Base-by-base conservation (phyloP, 2,888 invertebrate species). In the Aphelenchoides bicaudatus region DNA sequence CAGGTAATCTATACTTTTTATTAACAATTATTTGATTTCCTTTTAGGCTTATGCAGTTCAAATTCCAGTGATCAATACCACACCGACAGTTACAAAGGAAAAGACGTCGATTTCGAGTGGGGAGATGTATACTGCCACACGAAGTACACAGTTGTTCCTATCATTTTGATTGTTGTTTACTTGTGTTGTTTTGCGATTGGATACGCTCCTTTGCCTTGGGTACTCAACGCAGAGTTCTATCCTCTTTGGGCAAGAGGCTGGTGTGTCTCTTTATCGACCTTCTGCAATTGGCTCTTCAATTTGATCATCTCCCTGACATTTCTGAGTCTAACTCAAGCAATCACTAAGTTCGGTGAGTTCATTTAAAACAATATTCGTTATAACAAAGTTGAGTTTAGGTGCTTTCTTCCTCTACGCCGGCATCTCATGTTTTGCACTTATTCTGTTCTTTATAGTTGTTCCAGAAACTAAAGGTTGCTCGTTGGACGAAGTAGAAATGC, bases 131-230 rank as follows among this genome's bases (percentile, higher is more conserved):
- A 71, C 53, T 74, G 74, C 71, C 80, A 49, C 63, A 74, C 38
- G 49, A 62, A 47, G 79, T 82, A 30, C 69, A 80, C 60, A 78
- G 80, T 71, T 69, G 73, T 70, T 28, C 74, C 74, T 0, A 74
- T 74, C 52, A 63, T 74, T 31, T 62, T 74, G 39, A 74, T 74
- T 71, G 70, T 74, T 25, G 56, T 74, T 46, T 74, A 74, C 49
- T 53, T 66, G 27, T 48, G 50, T 16, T 68, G 60, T 28, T 68
- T 58, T 30, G 34, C 70, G 4, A 56, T 57, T 16, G 66, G 67
- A 31, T 80, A 83, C 75, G 83, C 83, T n/a, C 82, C 82, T 3
- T 82, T 83, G 81, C 83, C 83, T 1, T 84, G 84, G 84, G 83
- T 83, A 4, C 80, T 84, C 54, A 84, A 83, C 70, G 81, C 83